Evolutionary conservation across 1,140 invertebrate species (phyloP).

Genomic region (Conus betulinus): DNA sequence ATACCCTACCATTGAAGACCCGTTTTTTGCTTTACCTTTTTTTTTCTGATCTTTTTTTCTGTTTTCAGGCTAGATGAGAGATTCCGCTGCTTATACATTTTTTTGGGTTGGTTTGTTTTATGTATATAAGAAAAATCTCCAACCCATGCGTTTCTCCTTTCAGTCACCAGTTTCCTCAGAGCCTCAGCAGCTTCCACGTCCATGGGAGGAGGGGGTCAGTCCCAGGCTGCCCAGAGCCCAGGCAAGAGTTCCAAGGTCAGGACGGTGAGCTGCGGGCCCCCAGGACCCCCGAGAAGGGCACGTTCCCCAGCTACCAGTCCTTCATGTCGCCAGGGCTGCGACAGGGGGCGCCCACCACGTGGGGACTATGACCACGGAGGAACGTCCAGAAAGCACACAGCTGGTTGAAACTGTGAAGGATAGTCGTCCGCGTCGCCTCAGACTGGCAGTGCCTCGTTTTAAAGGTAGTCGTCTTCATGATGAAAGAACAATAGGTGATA

Average conservation of each 20-base stretch:
- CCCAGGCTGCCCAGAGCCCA: neutral
- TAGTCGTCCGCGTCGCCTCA: neutral
- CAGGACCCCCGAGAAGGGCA: conserved; percentile 23
- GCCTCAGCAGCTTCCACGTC: neutral
- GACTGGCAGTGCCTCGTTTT: no score
- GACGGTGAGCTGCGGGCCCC: neutral
- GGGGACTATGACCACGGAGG: neutral
- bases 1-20: no score
- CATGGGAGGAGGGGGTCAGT: neutral
- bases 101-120: neutral
- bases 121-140: no score
- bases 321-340: conserved; percentile 16
- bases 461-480: no score
- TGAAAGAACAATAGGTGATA: no score
- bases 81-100: neutral
- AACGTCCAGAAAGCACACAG: neutral
- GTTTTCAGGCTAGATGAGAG: no score
- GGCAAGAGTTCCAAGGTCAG: conserved; percentile 16
- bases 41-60: no score
- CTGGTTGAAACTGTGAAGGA: neutral
- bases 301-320: conserved; percentile 28
- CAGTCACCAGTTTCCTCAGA: neutral
- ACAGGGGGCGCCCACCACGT: neutral
- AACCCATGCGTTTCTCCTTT: neutral
- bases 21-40: no score